Percentiles rank a stretch among this genome's conserved stretches.
These are phyloP conservation scores for Chouioia cunea DNA, from an alignment of 2,888 invertebrate genomes.

Conservation along the genomic window DNA sequence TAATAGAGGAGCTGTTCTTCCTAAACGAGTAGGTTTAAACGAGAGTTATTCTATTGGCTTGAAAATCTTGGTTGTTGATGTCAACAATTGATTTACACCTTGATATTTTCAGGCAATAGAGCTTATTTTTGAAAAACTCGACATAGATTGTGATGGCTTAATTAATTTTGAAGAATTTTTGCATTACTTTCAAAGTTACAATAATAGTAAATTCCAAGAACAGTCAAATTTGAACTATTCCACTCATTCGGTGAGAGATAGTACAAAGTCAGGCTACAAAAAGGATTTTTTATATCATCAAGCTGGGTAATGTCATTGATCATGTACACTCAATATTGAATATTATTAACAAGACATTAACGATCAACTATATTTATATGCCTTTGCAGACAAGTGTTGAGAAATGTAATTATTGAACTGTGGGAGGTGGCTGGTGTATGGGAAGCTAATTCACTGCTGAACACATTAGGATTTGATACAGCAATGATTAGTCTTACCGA, in stretches of 20 bases:
- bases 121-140: slow-evolving; percentile 77
- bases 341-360: slow-evolving; percentile 7
- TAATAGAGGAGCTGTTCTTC: slow-evolving; percentile 76
- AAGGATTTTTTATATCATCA: slow-evolving; percentile 55
- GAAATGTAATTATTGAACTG: slow-evolving; percentile 73
- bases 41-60: neutral
- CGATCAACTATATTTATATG: slow-evolving; percentile 6
- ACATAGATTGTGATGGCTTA: slow-evolving; percentile 74
- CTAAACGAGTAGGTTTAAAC: slow-evolving; percentile 71
- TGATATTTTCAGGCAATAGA: slow-evolving; percentile 67
- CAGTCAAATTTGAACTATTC: slow-evolving; percentile 55
- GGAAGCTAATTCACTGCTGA: slow-evolving; percentile 75
- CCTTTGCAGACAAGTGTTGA: slow-evolving; percentile 51
- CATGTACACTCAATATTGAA: neutral
- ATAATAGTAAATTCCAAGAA: slow-evolving; percentile 57
- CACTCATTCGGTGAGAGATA: slow-evolving; percentile 25
- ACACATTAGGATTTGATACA: slow-evolving; percentile 77
- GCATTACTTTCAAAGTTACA: slow-evolving; percentile 72
- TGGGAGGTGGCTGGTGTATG: slow-evolving; percentile 81
- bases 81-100: too few species aligned
- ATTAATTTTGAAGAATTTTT: slow-evolving; percentile 78
- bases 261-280: slow-evolving; percentile 51
- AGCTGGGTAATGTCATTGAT: slow-evolving; percentile 44
- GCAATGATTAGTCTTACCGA: slow-evolving; percentile 74
- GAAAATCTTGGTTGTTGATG: too few species aligned